Evolutionary conservation across 2,113 vertebrate genomes (phyloP).

Genomic region (Mugil cephalus): DNA sequence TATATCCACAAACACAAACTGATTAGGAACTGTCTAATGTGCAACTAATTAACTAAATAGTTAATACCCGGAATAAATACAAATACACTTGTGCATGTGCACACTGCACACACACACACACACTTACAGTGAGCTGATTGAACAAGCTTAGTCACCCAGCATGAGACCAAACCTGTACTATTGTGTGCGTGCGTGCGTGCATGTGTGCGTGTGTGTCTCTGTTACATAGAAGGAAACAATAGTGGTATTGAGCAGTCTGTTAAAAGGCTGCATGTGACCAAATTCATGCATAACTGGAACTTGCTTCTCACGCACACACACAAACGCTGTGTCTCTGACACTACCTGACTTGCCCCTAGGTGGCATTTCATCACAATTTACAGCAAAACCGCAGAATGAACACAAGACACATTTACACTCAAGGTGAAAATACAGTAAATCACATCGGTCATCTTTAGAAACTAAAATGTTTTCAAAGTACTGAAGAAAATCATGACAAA

Average conservation of each 20-base stretch:
- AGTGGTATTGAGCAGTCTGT: conserved; percentile 44
- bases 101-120: background rate
- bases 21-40: too few species aligned
- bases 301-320: conserved; percentile 17
- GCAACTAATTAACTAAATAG: too few species aligned
- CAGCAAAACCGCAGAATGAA: background rate
- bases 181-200: conserved; percentile 8
- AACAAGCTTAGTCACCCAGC: conserved; percentile 29
- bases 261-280: conserved; percentile 68
- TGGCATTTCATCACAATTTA: background rate
- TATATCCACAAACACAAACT: too few species aligned
- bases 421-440: background rate
- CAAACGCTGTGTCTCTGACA: conserved; percentile 1
- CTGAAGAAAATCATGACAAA: background rate
- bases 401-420: background rate
- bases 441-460: background rate
- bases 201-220: conserved; percentile 14
- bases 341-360: conserved; percentile 5
- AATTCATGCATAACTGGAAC: conserved; percentile 38
- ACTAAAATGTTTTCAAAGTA: background rate
- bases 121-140: conserved; percentile 24
- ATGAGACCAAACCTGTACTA: conserved; percentile 31
- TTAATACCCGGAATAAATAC: background rate
- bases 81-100: background rate
- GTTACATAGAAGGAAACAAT: conserved; percentile 36